phyloP scores from a whole-genome alignment of 2,888 invertebrate genomes.

The Oxystoma pomonae region DNA sequence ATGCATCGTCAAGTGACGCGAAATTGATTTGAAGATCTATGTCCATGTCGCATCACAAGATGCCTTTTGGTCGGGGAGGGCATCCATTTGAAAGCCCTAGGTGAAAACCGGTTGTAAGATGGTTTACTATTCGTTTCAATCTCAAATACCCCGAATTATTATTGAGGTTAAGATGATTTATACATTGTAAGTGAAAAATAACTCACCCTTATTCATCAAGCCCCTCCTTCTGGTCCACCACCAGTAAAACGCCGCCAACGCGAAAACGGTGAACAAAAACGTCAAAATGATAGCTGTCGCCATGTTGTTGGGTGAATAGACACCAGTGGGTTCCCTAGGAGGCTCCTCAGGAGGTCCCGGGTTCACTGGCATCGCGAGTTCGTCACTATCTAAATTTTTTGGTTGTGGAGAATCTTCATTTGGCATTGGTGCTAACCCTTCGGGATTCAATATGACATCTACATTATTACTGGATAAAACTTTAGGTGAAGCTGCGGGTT shows the following conservation, averaged over 20 bases:
- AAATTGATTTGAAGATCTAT: no score
- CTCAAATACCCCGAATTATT: no score
- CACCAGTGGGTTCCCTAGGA: neutral
- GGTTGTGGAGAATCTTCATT: neutral
- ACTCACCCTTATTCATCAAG: conserved; percentile 26
- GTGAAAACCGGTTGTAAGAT: no score
- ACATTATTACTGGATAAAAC: neutral
- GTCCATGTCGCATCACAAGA: no score
- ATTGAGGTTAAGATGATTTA: neutral
- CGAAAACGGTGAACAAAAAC: conserved; percentile 59
- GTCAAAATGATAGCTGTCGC: conserved; percentile 70
- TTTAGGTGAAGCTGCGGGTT: neutral
- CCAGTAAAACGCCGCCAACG: conserved; percentile 50
- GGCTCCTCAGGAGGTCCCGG: neutral
- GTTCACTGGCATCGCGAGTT: neutral
- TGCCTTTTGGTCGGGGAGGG: no score
- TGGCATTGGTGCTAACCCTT: neutral
- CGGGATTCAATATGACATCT: neutral
- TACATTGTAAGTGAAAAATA: no score
- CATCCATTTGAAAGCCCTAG: no score
- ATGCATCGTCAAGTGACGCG: no score
- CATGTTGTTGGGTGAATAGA: conserved; percentile 39
- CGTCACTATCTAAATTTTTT: no score
- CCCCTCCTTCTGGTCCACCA: conserved; percentile 33
- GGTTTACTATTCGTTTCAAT: no score